phyloP scores from a whole-genome alignment of 2,113 vertebrate genomes.

The Tychaedon coryphoeus region DNA sequence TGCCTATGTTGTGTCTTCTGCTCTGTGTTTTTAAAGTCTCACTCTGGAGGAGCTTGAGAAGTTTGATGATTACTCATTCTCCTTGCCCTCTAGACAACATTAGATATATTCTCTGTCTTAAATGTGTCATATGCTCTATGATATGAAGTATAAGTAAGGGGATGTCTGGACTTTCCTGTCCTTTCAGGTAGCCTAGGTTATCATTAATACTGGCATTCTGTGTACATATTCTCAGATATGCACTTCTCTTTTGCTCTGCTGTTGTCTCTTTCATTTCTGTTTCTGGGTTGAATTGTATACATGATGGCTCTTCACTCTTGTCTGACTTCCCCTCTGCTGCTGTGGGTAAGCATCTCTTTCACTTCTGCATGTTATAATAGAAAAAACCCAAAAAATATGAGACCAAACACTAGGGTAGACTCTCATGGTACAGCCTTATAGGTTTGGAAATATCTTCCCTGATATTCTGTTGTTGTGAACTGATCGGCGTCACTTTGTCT shows the following conservation, averaged over 20 bases:
- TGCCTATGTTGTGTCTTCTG: not conserved
- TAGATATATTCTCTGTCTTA: slow-evolving; percentile 12
- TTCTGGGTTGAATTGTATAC: not conserved
- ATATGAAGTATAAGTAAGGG: not conserved
- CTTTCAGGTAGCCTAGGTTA: slow-evolving; percentile 17
- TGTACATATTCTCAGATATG: not conserved
- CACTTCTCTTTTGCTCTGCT: slow-evolving; percentile 14
- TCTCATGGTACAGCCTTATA: not conserved
- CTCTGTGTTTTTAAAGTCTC: not conserved
- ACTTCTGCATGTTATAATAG: slow-evolving; percentile 36
- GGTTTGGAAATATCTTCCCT: not conserved
- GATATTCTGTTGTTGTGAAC: not conserved
- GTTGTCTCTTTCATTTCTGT: slow-evolving; percentile 32
- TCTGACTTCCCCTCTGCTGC: slow-evolving; percentile 4
- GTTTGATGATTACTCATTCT: not conserved
- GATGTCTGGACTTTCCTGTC: slow-evolving; percentile 50
- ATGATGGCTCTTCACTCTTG: not conserved
- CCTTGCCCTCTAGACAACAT: not conserved
- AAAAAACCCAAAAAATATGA: not conserved
- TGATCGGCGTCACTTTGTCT: not conserved
- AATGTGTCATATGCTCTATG: not conserved
- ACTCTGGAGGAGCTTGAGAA: not conserved
- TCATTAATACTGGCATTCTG: not conserved
- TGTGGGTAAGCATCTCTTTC: slow-evolving; percentile 26
- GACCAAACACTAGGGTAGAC: not conserved